Conservation (phyloP, 2,888 invertebrate species). For the Drosophila conformis region DNA sequence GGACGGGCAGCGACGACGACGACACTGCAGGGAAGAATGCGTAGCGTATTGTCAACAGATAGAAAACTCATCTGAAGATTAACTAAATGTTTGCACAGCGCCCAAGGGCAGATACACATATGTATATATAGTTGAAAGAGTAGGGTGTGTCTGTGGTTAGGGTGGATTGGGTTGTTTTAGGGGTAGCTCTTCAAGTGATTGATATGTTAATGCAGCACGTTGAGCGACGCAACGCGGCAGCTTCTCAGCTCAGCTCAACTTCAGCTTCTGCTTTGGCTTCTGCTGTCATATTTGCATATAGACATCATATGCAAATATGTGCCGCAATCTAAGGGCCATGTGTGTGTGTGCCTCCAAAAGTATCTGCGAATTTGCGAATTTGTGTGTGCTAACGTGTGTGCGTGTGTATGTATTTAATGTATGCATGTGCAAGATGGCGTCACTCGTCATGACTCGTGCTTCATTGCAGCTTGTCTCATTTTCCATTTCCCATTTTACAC, state of each 20-base stretch:
- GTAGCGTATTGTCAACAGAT: constrained; percentile 24
- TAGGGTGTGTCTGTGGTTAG: neutral
- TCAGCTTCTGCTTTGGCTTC: constrained; percentile 14
- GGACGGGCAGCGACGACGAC: neutral
- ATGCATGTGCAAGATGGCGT: constrained; percentile 64
- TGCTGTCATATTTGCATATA: constrained; percentile 71
- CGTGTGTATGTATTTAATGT: constrained; percentile 47
- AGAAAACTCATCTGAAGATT: constrained; percentile 58
- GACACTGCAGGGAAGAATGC: neutral
- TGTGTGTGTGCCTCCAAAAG: constrained; percentile 46
- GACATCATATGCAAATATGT: constrained; percentile 80
- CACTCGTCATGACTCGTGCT: constrained; percentile 33
- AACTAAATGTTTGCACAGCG: constrained; percentile 65
- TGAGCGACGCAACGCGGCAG: constrained; percentile 41
- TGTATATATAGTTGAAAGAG: neutral
- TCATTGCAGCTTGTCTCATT: constrained; percentile 63
- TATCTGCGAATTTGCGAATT: constrained; percentile 76
- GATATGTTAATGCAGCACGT: constrained; percentile 77
- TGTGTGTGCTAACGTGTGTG: constrained; percentile 11
- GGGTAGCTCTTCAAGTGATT: constrained; percentile 65
- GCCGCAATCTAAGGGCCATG: constrained; percentile 64
- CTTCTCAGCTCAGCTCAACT: constrained; percentile 17
- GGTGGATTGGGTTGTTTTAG: neutral
- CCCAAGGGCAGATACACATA: constrained; percentile 18
- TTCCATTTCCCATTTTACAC: constrained; percentile 38